These are phyloP conservation scores for Chymomyza amoena DNA, from an alignment of 2,888 invertebrate genomes.

Conservation along the genomic window DNA sequence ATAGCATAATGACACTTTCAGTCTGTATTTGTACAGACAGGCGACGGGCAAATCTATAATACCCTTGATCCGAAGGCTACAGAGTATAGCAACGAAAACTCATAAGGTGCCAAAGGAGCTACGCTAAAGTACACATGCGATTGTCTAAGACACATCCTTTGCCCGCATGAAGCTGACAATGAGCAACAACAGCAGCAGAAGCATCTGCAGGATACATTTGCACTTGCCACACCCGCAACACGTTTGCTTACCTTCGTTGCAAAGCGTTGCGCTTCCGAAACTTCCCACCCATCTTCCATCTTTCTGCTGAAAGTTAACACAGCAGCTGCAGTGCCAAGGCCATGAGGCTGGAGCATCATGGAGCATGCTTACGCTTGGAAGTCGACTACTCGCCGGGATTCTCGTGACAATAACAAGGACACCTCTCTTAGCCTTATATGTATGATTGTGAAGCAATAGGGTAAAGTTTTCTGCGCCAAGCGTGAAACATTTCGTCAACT, in stretches of 20 bases:
- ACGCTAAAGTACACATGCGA: conserved; percentile 56
- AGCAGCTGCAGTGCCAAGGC: conserved; percentile 57
- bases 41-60: too few relatives aligned
- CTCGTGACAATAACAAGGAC: conserved; percentile 34
- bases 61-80: too few relatives aligned
- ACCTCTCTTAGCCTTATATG: conserved; percentile 5
- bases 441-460: conserved; percentile 46
- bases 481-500: conserved; percentile 74
- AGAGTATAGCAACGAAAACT: background rate
- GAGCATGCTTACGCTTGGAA: background rate
- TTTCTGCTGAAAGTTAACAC: conserved; percentile 64
- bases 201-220: conserved; percentile 62
- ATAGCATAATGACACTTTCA: too few relatives aligned
- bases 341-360: conserved; percentile 42
- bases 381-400: conserved; percentile 25
- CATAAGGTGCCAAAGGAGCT: conserved; percentile 1
- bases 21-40: too few relatives aligned
- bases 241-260: conserved; percentile 64
- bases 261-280: conserved; percentile 16
- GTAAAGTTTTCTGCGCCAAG: conserved; percentile 66
- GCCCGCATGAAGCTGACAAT: conserved; percentile 58
- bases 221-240: conserved; percentile 48
- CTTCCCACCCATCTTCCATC: background rate
- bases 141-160: conserved; percentile 58
- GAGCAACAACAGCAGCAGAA: conserved; percentile 53